Evolutionary conservation across 2,113 vertebrate species (phyloP), one percentile per base, ranked within the genome.

Genomic region (Amphiprion percula): DNA sequence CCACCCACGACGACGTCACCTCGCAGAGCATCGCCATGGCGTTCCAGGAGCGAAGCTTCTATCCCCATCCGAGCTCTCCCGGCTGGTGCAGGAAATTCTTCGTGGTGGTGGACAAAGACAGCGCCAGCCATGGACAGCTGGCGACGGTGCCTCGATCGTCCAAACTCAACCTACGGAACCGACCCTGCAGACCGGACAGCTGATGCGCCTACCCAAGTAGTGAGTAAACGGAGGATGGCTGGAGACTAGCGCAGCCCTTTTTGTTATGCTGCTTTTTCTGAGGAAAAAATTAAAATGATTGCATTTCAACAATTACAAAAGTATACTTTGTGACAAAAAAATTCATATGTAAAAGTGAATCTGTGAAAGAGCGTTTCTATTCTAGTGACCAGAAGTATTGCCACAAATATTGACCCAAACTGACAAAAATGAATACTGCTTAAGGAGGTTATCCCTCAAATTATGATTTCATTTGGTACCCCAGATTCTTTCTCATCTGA

Each of bases 1-100:
- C 98, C 87, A 99, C 98, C 0, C 98, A 99, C 0, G 98, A 99
- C 0, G 98, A 99, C 0, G 95, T 98, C 39, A 99, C 98, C 47
- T 97, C 0, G 97, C n/a, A 98, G 89, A 97, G 96, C 0, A 94
- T 99, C 1, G 98, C 97, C 2, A 91, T 82, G 87, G 98, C 97
- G 0, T 99, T 99, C 4, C 93, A 95, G 0, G 97, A 99, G 61
- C n/a, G n/a, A n/a, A n/a, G n/a, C n/a, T n/a, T n/a, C 0, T 5
- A 85, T 44, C 91, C 87, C 0, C 95, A 99, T 74, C 97, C 97
- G 0, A 99, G 80, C 94, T 99, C 59, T 67, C 91, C 1, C 67
- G 54, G 0, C 83, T 97, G 80, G 94, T 97, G 46, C 83, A 82
- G 47, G 83, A 93, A 93, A 37, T 96, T 96, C 30, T 97, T 96